These are phyloP conservation scores for Pipistrellus pipistrellus DNA, from an alignment of 2,797 vertebrate species.

Conservation along the genomic window DNA sequence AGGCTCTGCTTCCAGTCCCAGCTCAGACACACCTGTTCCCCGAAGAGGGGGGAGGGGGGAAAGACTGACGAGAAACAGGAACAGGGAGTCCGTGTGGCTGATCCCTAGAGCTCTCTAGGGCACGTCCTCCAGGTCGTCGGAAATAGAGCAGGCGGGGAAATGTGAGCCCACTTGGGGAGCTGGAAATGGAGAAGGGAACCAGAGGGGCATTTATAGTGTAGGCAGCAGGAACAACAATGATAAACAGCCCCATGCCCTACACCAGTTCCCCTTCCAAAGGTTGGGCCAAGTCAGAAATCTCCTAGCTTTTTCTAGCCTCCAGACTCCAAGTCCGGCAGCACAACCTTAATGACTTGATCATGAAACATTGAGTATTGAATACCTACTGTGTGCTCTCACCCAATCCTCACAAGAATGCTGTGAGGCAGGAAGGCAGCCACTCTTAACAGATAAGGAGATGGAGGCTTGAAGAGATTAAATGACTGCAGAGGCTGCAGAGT, in stretches of 20 bases:
- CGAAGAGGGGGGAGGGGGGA: background rate
- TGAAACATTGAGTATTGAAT: background rate
- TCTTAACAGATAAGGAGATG: background rate
- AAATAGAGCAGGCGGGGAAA: slow-evolving; percentile 73
- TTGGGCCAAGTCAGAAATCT: background rate
- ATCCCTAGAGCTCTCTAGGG: slow-evolving; percentile 69
- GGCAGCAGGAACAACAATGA: background rate
- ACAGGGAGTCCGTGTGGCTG: slow-evolving; percentile 75
- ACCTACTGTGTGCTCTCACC: background rate
- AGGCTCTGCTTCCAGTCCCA: slow-evolving; percentile 54
- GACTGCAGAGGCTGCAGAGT: background rate
- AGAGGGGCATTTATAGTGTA: background rate
- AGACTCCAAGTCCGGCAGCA: slow-evolving; percentile 35
- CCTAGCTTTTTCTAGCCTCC: slow-evolving; percentile 57
- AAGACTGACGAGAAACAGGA: slow-evolving; percentile 61
- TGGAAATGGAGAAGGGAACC: slow-evolving; percentile 51
- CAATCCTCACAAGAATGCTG: background rate
- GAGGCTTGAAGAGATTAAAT: background rate
- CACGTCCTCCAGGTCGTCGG: slow-evolving; percentile 61
- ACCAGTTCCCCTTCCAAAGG: background rate
- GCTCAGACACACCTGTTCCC: slow-evolving; percentile 81
- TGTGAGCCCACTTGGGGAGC: slow-evolving; percentile 68
- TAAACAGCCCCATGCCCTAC: background rate
- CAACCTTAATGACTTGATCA: background rate
- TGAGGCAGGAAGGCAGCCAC: background rate